Conservation (phyloP, 1,140 invertebrate species). For the Danaus plexippus region DNA sequence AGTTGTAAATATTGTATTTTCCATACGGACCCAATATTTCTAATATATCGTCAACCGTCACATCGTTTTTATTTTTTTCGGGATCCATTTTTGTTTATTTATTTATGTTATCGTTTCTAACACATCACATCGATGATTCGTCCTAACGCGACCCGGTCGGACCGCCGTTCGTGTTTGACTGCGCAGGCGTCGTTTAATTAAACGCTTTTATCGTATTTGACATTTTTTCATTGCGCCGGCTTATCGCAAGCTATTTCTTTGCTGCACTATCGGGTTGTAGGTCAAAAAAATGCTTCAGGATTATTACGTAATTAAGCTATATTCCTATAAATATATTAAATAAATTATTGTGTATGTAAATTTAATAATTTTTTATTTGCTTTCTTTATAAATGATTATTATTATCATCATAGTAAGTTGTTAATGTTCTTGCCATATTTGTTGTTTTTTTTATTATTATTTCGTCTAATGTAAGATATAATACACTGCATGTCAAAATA, state of each 20-base stretch:
- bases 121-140: conserved; percentile 16
- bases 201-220: conserved; percentile 43
- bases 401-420: too few species aligned
- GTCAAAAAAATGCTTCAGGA: too few species aligned
- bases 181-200: conserved; percentile 29
- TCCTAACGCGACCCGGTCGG: conserved; percentile 14
- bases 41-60: conserved; percentile 60
- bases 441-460: too few species aligned
- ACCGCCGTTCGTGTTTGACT: conserved; percentile 21
- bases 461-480: too few species aligned
- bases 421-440: too few species aligned
- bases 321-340: too few species aligned
- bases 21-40: conserved; percentile 52
- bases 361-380: too few species aligned
- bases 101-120: not conserved
- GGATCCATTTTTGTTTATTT: conserved; percentile 39
- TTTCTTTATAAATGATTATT: too few species aligned
- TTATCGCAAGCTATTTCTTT: conserved; percentile 14
- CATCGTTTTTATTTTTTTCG: conserved; percentile 50
- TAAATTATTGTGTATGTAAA: too few species aligned
- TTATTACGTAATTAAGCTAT: too few species aligned
- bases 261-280: too few species aligned
- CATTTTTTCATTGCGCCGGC: conserved; percentile 15
- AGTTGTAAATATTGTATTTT: conserved; percentile 54
- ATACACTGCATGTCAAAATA: too few species aligned